phyloP scores from a whole-genome alignment of 2,797 vertebrate genomes.

The Rhynchonycteris naso region DNA sequence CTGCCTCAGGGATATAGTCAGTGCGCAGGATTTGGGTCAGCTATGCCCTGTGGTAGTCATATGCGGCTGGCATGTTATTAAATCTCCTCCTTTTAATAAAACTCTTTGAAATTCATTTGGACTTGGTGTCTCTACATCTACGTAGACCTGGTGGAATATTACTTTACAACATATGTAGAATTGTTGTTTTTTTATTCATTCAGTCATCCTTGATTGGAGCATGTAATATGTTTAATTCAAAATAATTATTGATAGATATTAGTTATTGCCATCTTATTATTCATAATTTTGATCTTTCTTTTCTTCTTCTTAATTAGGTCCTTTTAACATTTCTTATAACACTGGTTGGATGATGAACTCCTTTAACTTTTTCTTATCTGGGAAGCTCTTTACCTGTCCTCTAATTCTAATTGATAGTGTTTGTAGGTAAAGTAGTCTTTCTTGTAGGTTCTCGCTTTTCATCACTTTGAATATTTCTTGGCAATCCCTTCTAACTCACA shows the following conservation, averaged over 20 bases:
- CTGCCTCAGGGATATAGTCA: too few relatives aligned
- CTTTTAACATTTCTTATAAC: not conserved
- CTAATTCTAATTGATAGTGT: not conserved
- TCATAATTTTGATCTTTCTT: not conserved
- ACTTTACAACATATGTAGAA: too few relatives aligned
- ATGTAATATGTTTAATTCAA: not conserved
- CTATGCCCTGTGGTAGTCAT: too few relatives aligned
- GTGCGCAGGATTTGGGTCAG: too few relatives aligned
- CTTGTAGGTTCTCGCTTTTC: not conserved
- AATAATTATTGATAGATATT: not conserved
- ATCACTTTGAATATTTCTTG: not conserved
- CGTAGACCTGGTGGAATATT: too few relatives aligned
- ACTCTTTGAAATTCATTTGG: too few relatives aligned
- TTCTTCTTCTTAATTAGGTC: not conserved
- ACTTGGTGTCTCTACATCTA: too few relatives aligned
- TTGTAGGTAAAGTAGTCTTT: not conserved
- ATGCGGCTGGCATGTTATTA: too few relatives aligned
- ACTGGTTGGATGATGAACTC: not conserved
- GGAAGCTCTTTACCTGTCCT: not conserved
- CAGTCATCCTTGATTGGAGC: not conserved
- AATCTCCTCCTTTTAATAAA: too few relatives aligned
- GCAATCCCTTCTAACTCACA: not conserved
- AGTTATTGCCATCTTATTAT: not conserved
- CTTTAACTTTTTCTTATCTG: not conserved
- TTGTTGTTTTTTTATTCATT: not conserved